A percentile compares a stretch with the other conserved stretches of the same genome.
Evolutionary conservation across 92 coral and sea anemone species (phyloP).

Genomic region (Heteractis magnifica): DNA sequence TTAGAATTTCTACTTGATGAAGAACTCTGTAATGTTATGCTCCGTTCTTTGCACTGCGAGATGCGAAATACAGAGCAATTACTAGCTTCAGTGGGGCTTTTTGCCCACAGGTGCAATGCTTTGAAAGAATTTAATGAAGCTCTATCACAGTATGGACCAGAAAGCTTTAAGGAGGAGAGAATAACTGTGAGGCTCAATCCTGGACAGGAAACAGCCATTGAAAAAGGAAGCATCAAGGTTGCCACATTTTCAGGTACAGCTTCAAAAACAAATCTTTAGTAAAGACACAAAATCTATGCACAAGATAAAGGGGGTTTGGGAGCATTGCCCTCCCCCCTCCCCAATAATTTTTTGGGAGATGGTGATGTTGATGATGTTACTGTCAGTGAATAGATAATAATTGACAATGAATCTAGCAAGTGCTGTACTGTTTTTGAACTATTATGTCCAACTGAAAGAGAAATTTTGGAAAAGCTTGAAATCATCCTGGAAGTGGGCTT

Average conservation of each 20-base stretch:
- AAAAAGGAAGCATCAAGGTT: slow-evolving; percentile 50
- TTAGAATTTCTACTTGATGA: slow-evolving; percentile 40
- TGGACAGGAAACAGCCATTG: slow-evolving; percentile 45
- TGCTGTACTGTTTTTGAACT: no score
- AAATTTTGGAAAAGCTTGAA: slow-evolving; percentile 25
- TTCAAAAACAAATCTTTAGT: background rate
- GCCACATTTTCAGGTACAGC: slow-evolving; percentile 55
- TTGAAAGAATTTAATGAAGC: slow-evolving; percentile 43
- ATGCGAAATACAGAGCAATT: slow-evolving; percentile 63
- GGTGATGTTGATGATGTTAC: background rate
- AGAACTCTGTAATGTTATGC: slow-evolving; percentile 52
- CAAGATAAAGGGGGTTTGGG: no score
- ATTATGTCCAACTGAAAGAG: slow-evolving; percentile 41
- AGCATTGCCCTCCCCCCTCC: background rate
- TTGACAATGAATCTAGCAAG: background rate
- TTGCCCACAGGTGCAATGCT: slow-evolving; percentile 41
- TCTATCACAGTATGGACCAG: slow-evolving; percentile 54
- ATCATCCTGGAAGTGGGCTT: slow-evolving; percentile 34
- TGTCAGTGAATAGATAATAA: background rate
- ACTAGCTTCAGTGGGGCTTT: slow-evolving; percentile 43
- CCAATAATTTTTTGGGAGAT: background rate
- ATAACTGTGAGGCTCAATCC: slow-evolving; percentile 42
- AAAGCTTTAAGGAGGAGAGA: slow-evolving; percentile 45
- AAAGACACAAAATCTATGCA: no score
- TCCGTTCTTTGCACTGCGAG: slow-evolving; percentile 66